Conservation (phyloP, 2,797 vertebrate genomes). For the Thaleichthys pacificus region DNA sequence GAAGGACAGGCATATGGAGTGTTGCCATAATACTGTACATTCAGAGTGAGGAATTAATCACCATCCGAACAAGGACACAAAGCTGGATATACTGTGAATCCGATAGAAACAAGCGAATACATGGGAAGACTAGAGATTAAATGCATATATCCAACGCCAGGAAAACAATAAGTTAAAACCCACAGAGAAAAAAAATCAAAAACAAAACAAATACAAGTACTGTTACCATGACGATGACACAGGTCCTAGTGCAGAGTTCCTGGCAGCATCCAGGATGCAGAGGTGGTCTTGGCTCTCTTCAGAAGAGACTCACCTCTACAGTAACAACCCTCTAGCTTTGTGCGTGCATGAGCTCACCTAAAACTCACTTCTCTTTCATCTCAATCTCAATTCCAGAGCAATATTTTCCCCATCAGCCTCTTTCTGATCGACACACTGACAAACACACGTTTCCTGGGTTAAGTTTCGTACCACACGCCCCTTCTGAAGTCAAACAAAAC, state of each 20-base stretch:
- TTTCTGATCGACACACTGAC: too few relatives aligned
- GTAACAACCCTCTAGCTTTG: too few relatives aligned
- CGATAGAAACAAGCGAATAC: conserved; percentile 20
- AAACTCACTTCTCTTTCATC: too few relatives aligned
- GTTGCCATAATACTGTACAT: conserved; percentile 27
- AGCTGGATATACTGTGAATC: conserved; percentile 16
- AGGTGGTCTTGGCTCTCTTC: too few relatives aligned
- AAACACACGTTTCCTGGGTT: too few relatives aligned
- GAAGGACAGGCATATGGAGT: conserved; percentile 60
- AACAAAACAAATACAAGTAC: background rate
- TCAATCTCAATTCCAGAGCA: too few relatives aligned
- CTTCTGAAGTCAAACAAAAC: background rate
- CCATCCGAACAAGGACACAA: background rate
- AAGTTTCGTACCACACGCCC: background rate
- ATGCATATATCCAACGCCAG: conserved; percentile 38
- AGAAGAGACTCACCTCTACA: too few relatives aligned
- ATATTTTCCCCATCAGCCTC: too few relatives aligned
- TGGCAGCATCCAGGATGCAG: background rate
- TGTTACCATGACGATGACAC: conserved; percentile 24
- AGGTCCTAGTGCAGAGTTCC: conserved; percentile 33
- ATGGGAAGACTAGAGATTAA: conserved; percentile 51
- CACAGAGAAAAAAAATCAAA: conserved; percentile 28
- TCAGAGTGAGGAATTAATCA: conserved; percentile 19
- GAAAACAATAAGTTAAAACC: conserved; percentile 27
- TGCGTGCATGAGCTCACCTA: too few relatives aligned